Conservation (phyloP, 2,113 vertebrate species). For the Benitochromis conjunctus region DNA sequence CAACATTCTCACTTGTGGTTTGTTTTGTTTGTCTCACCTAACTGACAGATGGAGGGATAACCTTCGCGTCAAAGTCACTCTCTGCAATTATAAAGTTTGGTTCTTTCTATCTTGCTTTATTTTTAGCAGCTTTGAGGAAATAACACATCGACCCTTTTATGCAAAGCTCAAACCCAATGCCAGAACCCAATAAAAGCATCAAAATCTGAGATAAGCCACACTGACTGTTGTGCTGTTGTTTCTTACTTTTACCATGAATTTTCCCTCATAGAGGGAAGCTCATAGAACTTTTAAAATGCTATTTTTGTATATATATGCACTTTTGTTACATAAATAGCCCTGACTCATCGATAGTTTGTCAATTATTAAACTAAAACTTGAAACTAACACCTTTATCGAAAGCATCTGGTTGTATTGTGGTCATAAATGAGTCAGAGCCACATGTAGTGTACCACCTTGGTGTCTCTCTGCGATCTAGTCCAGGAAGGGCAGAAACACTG, state of each 20-base stretch:
- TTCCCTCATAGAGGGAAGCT: no score
- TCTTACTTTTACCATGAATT: neutral
- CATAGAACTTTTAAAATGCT: neutral
- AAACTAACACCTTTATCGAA: neutral
- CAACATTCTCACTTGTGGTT: conserved; percentile 33
- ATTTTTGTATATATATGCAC: neutral
- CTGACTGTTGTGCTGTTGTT: neutral
- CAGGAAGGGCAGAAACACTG: neutral
- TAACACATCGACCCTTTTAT: neutral
- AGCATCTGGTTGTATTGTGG: neutral
- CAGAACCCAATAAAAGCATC: neutral
- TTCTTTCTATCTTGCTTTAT: neutral
- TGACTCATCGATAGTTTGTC: neutral
- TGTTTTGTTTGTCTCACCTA: conserved; percentile 17
- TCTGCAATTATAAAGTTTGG: neutral
- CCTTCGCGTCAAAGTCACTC: neutral
- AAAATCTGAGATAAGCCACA: neutral
- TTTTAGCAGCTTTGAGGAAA: neutral
- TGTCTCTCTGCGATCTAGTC: neutral
- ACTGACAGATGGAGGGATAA: conserved; percentile 8
- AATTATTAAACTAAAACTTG: neutral
- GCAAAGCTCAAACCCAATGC: neutral
- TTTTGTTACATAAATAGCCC: neutral
- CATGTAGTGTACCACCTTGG: neutral
- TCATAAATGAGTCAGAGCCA: neutral